Evolutionary conservation across 1,140 invertebrate species (phyloP).

Genomic region (Dinoponera quadriceps): DNA sequence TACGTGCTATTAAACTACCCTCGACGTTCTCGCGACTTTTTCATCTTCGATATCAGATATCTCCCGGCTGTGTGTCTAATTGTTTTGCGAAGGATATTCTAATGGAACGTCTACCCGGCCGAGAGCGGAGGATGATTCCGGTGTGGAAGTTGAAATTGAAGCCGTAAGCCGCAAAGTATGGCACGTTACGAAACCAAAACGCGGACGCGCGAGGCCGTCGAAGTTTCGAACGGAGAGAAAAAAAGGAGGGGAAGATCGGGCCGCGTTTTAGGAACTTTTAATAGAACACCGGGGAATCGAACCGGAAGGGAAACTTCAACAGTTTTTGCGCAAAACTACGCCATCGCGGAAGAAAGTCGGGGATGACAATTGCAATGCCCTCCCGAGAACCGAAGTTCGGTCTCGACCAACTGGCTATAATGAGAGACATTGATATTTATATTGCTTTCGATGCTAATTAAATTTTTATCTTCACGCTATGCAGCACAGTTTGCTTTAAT

Average conservation of each 20-base stretch:
- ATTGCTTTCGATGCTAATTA: background rate
- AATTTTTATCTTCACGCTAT: too few species aligned
- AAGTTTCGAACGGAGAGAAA: constrained; percentile 26
- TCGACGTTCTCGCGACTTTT: background rate
- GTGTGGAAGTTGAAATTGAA: constrained; percentile 31
- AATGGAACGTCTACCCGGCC: constrained; percentile 10
- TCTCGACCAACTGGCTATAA: constrained; percentile 3
- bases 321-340: constrained; percentile 16
- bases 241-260: background rate
- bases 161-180: constrained; percentile 1
- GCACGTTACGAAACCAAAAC: constrained; percentile 1
- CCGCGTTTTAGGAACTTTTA: constrained; percentile 45
- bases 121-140: background rate
- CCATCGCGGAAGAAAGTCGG: background rate
- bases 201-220: background rate
- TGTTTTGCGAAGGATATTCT: background rate
- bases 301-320: constrained; percentile 23
- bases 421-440: constrained; percentile 11
- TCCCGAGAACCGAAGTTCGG: constrained; percentile 23
- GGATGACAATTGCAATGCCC: constrained; percentile 28
- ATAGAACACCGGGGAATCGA: constrained; percentile 40
- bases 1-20: background rate
- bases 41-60: constrained; percentile 11
- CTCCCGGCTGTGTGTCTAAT: background rate
- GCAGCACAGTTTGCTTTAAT: too few species aligned